Conservation (phyloP, 92 coral and sea anemone species). For the Parazoanthus swiftii region DNA sequence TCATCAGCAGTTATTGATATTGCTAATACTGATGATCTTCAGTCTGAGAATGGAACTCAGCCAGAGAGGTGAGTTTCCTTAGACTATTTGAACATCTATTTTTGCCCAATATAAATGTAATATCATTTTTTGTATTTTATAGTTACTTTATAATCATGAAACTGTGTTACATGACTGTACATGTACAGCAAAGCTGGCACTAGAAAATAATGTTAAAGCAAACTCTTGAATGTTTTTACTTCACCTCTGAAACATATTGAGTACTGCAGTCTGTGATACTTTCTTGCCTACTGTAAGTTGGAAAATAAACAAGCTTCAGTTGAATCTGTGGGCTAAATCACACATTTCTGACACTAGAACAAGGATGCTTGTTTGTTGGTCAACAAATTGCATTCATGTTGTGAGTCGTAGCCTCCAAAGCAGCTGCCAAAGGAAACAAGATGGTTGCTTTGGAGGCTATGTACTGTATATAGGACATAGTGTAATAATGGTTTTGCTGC, state of each 20-base stretch:
- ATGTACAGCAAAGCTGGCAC: too few species aligned
- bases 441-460: too few species aligned
- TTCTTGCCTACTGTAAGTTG: background rate
- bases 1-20: slow-evolving; percentile 97
- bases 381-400: too few species aligned
- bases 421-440: too few species aligned
- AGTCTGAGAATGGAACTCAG: slow-evolving; percentile 70
- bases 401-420: too few species aligned
- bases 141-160: too few species aligned
- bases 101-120: too few species aligned
- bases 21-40: slow-evolving; percentile 88
- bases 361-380: background rate
- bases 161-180: background rate
- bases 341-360: background rate
- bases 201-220: too few species aligned
- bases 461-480: too few species aligned
- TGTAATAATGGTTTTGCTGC: background rate
- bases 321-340: slow-evolving; percentile 16
- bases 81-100: background rate
- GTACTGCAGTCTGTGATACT: background rate
- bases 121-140: too few species aligned
- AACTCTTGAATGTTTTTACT: too few species aligned
- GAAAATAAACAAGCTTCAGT: background rate
- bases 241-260: too few species aligned
- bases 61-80: slow-evolving; percentile 49